These are phyloP conservation scores for Stramonita haemastoma DNA, from an alignment of 2,888 invertebrate genomes.

Conservation along the genomic window DNA sequence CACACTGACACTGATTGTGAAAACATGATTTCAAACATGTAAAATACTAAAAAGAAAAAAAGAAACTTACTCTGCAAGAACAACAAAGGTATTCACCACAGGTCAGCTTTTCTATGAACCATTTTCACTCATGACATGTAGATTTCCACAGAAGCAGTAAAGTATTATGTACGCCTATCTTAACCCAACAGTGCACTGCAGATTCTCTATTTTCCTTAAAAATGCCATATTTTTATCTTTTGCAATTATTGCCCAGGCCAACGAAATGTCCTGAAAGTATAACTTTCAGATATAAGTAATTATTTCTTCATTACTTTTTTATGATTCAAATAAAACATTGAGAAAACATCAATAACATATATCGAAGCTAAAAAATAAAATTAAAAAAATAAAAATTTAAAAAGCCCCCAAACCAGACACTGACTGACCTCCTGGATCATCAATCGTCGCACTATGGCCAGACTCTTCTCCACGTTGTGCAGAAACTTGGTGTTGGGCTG, in stretches of 20 bases:
- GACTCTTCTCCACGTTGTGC: conserved; percentile 22
- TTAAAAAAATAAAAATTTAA: conserved; percentile 25
- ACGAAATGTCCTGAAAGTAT: neutral
- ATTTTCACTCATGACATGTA: too few relatives aligned
- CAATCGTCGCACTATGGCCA: conserved; percentile 8
- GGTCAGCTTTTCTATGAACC: too few relatives aligned
- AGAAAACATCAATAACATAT: neutral
- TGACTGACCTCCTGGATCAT: conserved; percentile 29
- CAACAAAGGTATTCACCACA: neutral
- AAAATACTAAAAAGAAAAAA: neutral
- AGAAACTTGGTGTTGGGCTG: conserved; percentile 79
- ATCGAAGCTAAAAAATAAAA: neutral
- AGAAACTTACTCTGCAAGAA: neutral
- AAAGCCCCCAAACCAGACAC: neutral
- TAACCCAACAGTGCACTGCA: too few relatives aligned
- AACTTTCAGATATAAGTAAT: neutral
- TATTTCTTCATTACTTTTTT: neutral
- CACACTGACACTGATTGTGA: neutral
- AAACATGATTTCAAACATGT: neutral
- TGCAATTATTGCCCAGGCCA: too few relatives aligned
- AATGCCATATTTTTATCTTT: too few relatives aligned
- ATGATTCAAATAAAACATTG: too few relatives aligned
- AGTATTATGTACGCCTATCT: too few relatives aligned
- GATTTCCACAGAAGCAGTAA: too few relatives aligned
- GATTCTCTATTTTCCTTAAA: too few relatives aligned